These are phyloP conservation scores for Onychomys torridus DNA, from an alignment of 2,797 vertebrate genomes.

Conservation along the genomic window DNA sequence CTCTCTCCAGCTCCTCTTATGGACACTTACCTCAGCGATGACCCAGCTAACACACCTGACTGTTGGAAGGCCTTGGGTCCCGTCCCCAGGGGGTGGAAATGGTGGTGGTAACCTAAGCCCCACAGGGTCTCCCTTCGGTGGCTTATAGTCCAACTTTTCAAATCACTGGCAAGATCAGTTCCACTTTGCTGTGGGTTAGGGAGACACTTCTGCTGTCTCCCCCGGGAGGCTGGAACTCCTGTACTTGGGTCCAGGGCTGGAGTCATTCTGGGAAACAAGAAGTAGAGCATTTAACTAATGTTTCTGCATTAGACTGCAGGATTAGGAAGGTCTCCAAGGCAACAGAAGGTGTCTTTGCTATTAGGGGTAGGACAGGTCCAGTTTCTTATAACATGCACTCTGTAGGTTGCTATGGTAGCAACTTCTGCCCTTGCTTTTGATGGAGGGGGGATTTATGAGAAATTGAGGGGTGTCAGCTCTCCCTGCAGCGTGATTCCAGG, in stretches of 20 bases:
- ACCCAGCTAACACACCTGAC: neutral
- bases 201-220: neutral
- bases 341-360: neutral
- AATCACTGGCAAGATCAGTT: too few relatives aligned
- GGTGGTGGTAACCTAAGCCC: neutral
- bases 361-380: neutral
- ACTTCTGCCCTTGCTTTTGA: neutral
- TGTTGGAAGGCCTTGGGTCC: neutral
- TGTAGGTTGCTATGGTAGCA: conserved; percentile 26
- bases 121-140: neutral
- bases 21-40: neutral
- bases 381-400: neutral
- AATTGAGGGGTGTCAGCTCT: neutral
- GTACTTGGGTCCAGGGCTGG: neutral
- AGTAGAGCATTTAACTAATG: neutral
- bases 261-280: neutral
- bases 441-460: neutral
- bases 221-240: neutral
- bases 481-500: neutral
- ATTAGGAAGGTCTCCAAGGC: conserved; percentile 22
- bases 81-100: neutral
- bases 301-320: neutral
- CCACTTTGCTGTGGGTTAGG: neutral
- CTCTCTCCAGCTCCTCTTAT: neutral
- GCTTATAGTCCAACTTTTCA: neutral